phyloP scores from a whole-genome alignment of 2,113 vertebrate genomes.

The Columba janthina region DNA sequence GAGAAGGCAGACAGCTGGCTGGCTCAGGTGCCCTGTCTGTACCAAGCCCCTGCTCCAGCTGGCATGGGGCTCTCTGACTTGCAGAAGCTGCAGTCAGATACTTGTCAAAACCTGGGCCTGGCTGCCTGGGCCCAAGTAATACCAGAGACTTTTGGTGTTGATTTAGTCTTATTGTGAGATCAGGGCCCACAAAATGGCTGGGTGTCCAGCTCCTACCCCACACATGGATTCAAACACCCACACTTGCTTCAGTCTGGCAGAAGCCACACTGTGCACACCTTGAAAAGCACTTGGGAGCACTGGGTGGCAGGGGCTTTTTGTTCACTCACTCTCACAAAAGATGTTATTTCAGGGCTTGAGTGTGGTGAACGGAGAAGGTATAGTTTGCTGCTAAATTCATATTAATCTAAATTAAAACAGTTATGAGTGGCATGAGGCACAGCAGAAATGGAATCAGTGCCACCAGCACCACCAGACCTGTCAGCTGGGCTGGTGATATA shows the following conservation, averaged over 20 bases:
- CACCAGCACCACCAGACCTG: background rate
- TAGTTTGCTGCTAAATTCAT: background rate
- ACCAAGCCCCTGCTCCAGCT: background rate
- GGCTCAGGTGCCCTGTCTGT: background rate
- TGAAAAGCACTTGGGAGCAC: background rate
- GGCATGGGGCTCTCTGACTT: background rate
- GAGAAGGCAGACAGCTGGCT: background rate
- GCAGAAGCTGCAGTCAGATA: background rate
- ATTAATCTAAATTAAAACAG: background rate
- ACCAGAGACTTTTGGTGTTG: background rate
- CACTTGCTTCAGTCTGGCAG: background rate
- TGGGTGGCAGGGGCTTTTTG: background rate
- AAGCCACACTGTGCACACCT: background rate
- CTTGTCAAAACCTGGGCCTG: background rate
- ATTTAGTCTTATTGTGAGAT: background rate
- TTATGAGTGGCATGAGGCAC: background rate
- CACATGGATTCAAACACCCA: background rate
- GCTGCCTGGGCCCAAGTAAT: rapidly evolving
- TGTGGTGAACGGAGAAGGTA: background rate
- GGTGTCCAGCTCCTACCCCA: rapidly evolving
- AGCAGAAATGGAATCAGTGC: background rate
- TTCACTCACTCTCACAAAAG: background rate
- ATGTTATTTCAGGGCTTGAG: background rate
- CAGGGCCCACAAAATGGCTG: background rate
- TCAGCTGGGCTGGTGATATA: background rate